These are phyloP conservation scores for Salpingus planirostris DNA, from an alignment of 2,888 invertebrate genomes.

Conservation along the genomic window DNA sequence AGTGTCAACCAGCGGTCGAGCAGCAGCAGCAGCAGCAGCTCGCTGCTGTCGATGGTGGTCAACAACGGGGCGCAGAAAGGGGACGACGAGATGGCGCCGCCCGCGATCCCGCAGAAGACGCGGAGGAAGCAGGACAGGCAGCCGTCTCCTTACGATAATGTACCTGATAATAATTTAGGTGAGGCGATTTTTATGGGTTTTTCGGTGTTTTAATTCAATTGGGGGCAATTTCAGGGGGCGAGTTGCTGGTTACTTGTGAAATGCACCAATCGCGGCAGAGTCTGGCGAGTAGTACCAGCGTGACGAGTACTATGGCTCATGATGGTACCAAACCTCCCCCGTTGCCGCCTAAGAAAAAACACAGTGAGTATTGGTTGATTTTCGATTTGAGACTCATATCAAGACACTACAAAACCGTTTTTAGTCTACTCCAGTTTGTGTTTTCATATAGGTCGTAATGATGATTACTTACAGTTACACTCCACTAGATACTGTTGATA, in stretches of 20 bases:
- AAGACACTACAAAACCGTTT: constrained; percentile 94
- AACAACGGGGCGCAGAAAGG: constrained; percentile 2
- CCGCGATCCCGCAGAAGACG: constrained; percentile 57
- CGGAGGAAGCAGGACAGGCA: constrained; percentile 49
- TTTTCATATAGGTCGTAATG: constrained; percentile 8
- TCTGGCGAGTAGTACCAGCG: constrained; percentile 16
- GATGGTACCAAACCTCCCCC: constrained; percentile 77
- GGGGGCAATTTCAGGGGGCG: constrained; percentile 23
- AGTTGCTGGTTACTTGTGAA: constrained; percentile 39
- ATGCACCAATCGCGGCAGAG: constrained; percentile 40
- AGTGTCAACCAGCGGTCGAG: constrained; percentile 17
- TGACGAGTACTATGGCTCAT: constrained; percentile 26
- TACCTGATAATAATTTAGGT: constrained; percentile 39
- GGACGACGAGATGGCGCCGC: constrained; percentile 35
- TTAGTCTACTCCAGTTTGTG: constrained; percentile 9
- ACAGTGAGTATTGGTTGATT: constrained; percentile 73
- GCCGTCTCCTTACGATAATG: constrained; percentile 65
- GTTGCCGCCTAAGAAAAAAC: constrained; percentile 84
- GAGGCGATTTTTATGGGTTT: constrained; percentile 8
- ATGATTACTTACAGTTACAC: constrained; percentile 4
- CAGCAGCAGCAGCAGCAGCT: constrained; percentile 25
- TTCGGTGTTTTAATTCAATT: neutral
- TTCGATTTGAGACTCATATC: constrained; percentile 8
- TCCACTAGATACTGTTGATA: constrained; percentile 11
- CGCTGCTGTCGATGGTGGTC: constrained; percentile 18